Conservation (phyloP, 2,888 invertebrate species). For the Hyposoter didymator region DNA sequence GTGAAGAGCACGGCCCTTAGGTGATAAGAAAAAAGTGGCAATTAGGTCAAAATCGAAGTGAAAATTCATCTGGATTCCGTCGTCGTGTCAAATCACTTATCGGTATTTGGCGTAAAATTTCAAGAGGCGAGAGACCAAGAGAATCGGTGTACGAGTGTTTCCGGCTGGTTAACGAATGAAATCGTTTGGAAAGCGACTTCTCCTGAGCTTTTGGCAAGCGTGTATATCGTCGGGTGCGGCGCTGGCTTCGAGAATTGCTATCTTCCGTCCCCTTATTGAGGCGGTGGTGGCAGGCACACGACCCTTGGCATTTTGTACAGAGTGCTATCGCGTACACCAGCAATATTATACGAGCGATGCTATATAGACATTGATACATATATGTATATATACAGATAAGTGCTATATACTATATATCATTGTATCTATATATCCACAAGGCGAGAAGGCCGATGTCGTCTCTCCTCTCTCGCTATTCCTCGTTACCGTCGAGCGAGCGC, state of each 20-base stretch:
- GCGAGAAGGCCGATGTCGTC: constrained; percentile 42
- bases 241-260: constrained; percentile 53
- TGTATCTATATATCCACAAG: constrained; percentile 38
- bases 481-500: constrained; percentile 67
- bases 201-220: constrained; percentile 34
- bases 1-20: background rate
- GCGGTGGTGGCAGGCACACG: constrained; percentile 59
- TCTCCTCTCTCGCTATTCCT: constrained; percentile 58
- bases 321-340: constrained; percentile 59
- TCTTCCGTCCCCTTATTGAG: constrained; percentile 64
- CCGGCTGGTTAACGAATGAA: constrained; percentile 73
- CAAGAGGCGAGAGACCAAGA: constrained; percentile 42
- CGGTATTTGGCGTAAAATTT: constrained; percentile 51
- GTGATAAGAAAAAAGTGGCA: background rate
- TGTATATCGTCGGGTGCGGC: constrained; percentile 38
- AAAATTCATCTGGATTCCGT: constrained; percentile 1
- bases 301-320: constrained; percentile 77
- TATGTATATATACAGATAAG: constrained; percentile 23
- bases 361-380: constrained; percentile 16
- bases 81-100: constrained; percentile 70
- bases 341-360: constrained; percentile 48
- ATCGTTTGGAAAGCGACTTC: constrained; percentile 73
- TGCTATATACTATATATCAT: constrained; percentile 6
- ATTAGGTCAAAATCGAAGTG: background rate
- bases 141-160: constrained; percentile 64